Percentiles rank a stretch among this genome's conserved stretches.
Evolutionary conservation across 2,888 invertebrate genomes (phyloP).

Genomic region (Yponomeuta cagnagella): DNA sequence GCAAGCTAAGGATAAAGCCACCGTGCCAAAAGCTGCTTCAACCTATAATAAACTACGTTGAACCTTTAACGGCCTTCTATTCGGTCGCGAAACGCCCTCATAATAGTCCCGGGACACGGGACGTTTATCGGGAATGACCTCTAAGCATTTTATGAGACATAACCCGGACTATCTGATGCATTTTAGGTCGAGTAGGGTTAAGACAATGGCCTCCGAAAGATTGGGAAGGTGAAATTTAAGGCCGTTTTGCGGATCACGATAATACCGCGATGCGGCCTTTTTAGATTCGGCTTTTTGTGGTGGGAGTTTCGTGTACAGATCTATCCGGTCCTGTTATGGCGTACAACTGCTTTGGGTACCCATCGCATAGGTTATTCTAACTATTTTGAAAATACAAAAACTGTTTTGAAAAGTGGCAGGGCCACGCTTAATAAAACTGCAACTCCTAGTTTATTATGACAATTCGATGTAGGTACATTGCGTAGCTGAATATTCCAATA

Average conservation of each 20-base stretch:
- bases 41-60: conserved; percentile 14
- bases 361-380: too few relatives aligned
- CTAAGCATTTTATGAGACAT: conserved; percentile 70
- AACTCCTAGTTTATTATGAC: too few relatives aligned
- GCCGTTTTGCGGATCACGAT: conserved; percentile 36
- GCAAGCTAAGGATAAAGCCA: too few relatives aligned
- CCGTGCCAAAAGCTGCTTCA: not conserved
- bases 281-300: not conserved
- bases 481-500: too few relatives aligned
- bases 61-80: conserved; percentile 9
- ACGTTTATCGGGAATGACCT: conserved; percentile 29
- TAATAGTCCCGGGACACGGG: conserved; percentile 16
- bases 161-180: conserved; percentile 58
- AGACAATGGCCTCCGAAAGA: conserved; percentile 51
- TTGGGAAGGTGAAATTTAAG: conserved; percentile 22
- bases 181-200: conserved; percentile 66
- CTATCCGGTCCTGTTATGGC: too few relatives aligned
- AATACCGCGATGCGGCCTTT: conserved; percentile 19
- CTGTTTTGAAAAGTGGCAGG: not conserved
- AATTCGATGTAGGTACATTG: too few relatives aligned
- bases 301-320: not conserved
- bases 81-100: conserved; percentile 14
- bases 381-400: too few relatives aligned
- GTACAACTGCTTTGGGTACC: too few relatives aligned
- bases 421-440: too few relatives aligned